Percentiles rank a stretch among this genome's conserved stretches.
Evolutionary conservation across 1,140 invertebrate species (phyloP).

Genomic region (Aphis gossypii): DNA sequence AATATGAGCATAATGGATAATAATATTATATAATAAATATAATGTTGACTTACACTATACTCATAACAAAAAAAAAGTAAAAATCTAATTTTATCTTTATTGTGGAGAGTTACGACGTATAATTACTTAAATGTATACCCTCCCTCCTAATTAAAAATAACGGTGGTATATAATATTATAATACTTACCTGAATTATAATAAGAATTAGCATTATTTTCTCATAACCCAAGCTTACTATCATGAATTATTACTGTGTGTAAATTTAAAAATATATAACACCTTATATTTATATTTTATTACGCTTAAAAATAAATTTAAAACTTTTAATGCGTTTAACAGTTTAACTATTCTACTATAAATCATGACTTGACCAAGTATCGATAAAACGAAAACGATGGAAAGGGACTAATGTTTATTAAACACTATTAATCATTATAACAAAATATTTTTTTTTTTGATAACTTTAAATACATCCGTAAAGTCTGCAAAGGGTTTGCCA

Average conservation of each 20-base stretch:
- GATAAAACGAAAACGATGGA: neutral
- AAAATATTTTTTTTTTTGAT: too few relatives aligned
- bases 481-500: neutral
- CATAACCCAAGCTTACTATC: neutral
- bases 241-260: neutral
- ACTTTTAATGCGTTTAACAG: neutral
- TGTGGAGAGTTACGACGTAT: neutral
- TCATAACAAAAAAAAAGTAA: neutral
- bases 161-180: neutral
- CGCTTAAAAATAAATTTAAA: neutral
- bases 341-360: neutral
- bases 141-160: neutral
- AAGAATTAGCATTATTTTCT: slow-evolving; percentile 16
- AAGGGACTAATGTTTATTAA: neutral
- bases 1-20: too few relatives aligned
- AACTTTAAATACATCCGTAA: neutral
- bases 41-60: neutral
- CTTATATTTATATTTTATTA: neutral
- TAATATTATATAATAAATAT: neutral
- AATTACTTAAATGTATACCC: neutral
- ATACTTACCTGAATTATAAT: neutral
- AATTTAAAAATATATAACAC: neutral
- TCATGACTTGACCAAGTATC: neutral
- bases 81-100: neutral
- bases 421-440: neutral